These are phyloP conservation scores for Cactoblastis cactorum DNA, from an alignment of 2,888 invertebrate species.

Conservation along the genomic window DNA sequence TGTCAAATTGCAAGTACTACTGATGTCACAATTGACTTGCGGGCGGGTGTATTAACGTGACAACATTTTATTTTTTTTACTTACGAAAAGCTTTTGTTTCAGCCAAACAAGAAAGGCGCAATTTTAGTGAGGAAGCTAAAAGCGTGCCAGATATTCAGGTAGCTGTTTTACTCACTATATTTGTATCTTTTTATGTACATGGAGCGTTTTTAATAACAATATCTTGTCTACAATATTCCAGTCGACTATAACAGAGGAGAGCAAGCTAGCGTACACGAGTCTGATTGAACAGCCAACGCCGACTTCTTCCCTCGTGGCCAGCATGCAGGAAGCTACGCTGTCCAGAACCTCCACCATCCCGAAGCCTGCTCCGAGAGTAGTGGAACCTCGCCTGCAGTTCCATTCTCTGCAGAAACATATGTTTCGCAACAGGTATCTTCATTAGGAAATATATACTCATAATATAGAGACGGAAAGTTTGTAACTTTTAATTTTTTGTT, in stretches of 20 bases:
- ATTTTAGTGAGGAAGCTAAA: constrained; percentile 94
- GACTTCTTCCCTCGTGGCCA: constrained; percentile 40
- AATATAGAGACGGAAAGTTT: too few relatives aligned
- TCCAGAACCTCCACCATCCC: constrained; percentile 33
- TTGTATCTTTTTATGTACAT: too few relatives aligned
- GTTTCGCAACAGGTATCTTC: constrained; percentile 30
- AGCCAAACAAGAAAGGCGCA: constrained; percentile 86
- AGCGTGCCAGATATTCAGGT: constrained; percentile 94
- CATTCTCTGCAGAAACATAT: constrained; percentile 42
- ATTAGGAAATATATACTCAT: too few relatives aligned
- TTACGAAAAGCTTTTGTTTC: too few relatives aligned
- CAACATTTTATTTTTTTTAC: not conserved
- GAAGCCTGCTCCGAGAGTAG: constrained; percentile 31
- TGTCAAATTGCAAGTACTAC: too few relatives aligned
- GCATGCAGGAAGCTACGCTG: constrained; percentile 33
- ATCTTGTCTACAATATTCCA: too few relatives aligned
- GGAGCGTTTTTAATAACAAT: too few relatives aligned
- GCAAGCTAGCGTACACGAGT: constrained; percentile 95
- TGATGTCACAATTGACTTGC: too few relatives aligned
- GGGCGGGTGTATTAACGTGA: too few relatives aligned
- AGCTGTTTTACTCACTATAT: constrained; percentile 23
- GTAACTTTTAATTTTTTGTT: too few relatives aligned
- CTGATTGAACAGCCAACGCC: constrained; percentile 88
- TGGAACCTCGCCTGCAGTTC: constrained; percentile 28
- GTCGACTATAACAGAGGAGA: constrained; percentile 92